Evolutionary conservation across 2,888 invertebrate species (phyloP), one percentile per base, ranked within the genome.

Genomic region (Dicyrtomina minuta): DNA sequence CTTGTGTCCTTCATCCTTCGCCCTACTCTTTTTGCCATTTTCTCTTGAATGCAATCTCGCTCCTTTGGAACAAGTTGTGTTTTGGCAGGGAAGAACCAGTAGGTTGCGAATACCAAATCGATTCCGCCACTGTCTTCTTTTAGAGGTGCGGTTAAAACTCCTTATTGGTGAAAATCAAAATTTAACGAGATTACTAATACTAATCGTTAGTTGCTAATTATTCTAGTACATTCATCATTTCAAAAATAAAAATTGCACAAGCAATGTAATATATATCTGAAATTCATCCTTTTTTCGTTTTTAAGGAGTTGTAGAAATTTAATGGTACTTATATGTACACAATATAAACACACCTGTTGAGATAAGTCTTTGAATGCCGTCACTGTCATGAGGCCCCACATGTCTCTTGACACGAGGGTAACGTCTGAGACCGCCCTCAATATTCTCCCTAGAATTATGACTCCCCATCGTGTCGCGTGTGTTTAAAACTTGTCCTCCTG

Each of bases 71-170:
- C 78, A 17, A 81, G 80, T 71, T 81, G 79, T 5, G 83, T 82
- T 75, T 82, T 82, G 5, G 88, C 86, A 0, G 88, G 86, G 74
- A 88, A 89, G 74, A 89, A 84, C 87, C 91, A 90, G 79, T 90
- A 90, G 8, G 90, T 88, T 5, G 89, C 86, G 80, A 91, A 90
- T 20, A 89, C 84, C 60, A 90, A 82, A 82, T 91, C 84, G 46
- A 84, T 82, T 75, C 81, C 88, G 58, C 80, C 78, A 66, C 80
- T 79, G 60, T 79, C 79, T 80, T 85, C 79, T 60, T 84, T 83
- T 56, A 84, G 81, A 17, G 83, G 79, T 78, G 84, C 80, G 72
- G 81, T 80, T 78, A 84, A 78, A 68, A 85, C 81, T 79, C 83
- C 81, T 83, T 79, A n/a, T 80, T 81, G 72, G 24, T 81, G 53